phyloP scores from a whole-genome alignment of 1,140 invertebrate genomes.

The Drosophila orosa region DNA sequence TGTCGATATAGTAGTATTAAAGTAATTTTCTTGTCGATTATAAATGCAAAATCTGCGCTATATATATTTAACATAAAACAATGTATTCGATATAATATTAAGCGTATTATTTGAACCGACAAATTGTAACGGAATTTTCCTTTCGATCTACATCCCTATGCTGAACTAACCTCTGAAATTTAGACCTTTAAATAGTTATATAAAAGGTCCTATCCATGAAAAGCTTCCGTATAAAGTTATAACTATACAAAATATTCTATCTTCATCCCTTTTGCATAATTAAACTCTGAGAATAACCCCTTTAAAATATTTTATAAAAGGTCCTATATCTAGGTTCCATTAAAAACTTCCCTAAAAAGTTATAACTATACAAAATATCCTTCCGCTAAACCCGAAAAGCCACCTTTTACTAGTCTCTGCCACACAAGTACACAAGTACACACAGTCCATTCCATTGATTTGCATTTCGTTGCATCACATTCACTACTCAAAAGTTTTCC shows the following conservation, averaged over 20 bases:
- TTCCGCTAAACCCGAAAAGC: background rate
- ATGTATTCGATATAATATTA: background rate
- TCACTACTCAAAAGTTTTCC: conserved; percentile 7
- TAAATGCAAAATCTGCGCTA: no score
- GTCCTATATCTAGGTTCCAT: background rate
- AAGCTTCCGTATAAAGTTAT: no score
- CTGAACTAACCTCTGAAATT: background rate
- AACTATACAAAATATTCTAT: conserved; percentile 3
- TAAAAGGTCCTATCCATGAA: background rate
- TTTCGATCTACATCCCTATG: background rate
- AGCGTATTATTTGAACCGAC: background rate
- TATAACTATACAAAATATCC: conserved; percentile 10
- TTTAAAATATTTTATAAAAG: no score
- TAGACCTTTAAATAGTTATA: no score
- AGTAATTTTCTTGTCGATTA: no score
- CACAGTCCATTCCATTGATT: conserved; percentile 8
- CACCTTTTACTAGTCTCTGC: background rate
- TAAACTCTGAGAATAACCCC: background rate
- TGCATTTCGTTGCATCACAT: conserved; percentile 36
- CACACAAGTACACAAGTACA: background rate
- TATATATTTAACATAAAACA: background rate
- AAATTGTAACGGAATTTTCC: background rate
- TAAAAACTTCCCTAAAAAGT: no score
- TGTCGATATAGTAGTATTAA: no score
- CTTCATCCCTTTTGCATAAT: background rate